Evolutionary conservation across 2,113 vertebrate genomes (phyloP).

Genomic region (Grallaria varia): DNA sequence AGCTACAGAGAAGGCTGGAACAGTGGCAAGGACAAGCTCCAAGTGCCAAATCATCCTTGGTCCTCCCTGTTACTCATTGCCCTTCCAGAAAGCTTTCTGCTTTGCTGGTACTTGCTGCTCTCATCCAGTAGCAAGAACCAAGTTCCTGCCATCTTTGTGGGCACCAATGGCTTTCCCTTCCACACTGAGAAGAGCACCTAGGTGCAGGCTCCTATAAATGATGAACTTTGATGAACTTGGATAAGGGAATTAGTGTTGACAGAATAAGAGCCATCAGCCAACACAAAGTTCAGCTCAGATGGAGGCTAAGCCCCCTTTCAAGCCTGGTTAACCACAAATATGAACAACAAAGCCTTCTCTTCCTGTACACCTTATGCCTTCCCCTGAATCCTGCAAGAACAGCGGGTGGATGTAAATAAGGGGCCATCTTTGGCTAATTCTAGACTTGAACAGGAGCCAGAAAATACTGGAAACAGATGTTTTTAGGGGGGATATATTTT

Average conservation of each 20-base stretch:
- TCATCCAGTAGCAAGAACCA: neutral
- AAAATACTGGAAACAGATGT: slow-evolving; percentile 16
- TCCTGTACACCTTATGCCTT: neutral
- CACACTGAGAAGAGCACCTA: neutral
- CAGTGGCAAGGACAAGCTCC: rapidly evolving
- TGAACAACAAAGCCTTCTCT: neutral
- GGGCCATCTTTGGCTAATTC: neutral
- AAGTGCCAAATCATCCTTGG: neutral
- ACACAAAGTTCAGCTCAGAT: neutral
- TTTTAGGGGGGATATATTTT: neutral
- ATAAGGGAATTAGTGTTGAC: neutral
- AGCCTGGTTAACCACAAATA: neutral
- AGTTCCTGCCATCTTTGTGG: neutral
- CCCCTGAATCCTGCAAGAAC: rapidly evolving
- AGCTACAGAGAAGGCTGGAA: neutral
- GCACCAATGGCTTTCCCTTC: neutral
- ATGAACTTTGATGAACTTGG: neutral
- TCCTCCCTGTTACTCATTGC: neutral
- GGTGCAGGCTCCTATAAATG: neutral
- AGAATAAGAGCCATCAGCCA: neutral
- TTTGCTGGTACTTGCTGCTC: neutral
- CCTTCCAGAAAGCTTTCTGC: neutral
- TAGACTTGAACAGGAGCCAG: neutral
- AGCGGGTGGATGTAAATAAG: neutral
- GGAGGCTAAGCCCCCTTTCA: neutral